Conservation (phyloP, 2,888 invertebrate genomes). For the Chorisops tibialis region DNA sequence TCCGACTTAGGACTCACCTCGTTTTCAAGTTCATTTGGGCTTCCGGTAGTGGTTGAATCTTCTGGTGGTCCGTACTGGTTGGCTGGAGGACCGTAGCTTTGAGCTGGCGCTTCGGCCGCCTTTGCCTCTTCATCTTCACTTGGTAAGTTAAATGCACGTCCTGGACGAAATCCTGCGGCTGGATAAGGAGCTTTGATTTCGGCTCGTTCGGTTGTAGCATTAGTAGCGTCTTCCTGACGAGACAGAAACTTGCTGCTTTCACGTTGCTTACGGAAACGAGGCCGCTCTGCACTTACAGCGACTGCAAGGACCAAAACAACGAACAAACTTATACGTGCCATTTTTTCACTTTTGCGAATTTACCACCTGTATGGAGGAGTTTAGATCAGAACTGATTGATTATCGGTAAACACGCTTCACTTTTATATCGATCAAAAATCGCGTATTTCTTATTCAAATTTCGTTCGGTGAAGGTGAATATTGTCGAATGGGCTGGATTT, state of each 20-base stretch:
- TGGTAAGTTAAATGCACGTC: not conserved
- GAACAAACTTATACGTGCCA: not conserved
- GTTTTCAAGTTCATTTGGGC: not conserved
- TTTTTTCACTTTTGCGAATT: not conserved
- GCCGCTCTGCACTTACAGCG: not conserved
- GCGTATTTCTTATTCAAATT: constrained; percentile 13
- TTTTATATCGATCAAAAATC: constrained; percentile 13
- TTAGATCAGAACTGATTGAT: constrained; percentile 12
- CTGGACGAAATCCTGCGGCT: not conserved
- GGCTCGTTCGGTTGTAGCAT: not conserved
- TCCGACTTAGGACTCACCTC: constrained; percentile 7
- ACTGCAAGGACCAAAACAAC: not conserved
- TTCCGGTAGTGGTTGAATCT: not conserved
- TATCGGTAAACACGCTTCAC: not conserved
- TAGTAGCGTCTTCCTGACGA: not conserved
- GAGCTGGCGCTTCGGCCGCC: not conserved
- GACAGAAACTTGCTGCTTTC: not conserved
- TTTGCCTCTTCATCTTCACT: constrained; percentile 5
- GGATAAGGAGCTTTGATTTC: constrained; percentile 4
- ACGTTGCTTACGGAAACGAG: not conserved
- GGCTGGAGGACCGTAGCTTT: not conserved
- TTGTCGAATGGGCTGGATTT: not conserved
- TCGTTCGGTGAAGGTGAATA: constrained; percentile 15
- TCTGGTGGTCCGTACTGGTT: constrained; percentile 3
- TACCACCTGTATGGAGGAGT: not conserved